phyloP scores from a whole-genome alignment of 2,113 vertebrate genomes.

The Tamias sibiricus region DNA sequence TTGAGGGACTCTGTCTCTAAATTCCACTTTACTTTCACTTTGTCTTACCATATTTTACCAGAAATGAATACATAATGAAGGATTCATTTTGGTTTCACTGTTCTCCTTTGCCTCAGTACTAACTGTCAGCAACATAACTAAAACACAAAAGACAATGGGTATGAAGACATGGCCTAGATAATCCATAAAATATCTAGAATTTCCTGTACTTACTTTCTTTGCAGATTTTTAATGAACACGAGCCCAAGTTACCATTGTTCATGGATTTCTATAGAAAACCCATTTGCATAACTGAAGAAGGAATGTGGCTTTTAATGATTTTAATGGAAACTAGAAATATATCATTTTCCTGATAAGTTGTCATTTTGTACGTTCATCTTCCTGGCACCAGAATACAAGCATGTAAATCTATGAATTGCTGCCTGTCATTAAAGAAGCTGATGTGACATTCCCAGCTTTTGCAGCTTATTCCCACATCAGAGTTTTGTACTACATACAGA shows the following conservation, averaged over 20 bases:
- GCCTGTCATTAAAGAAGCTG: slow-evolving; percentile 68
- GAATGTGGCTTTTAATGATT: slow-evolving; percentile 73
- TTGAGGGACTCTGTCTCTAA: neutral
- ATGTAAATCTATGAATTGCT: slow-evolving; percentile 69
- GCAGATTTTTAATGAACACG: slow-evolving; percentile 12
- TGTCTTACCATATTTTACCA: neutral
- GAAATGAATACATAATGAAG: neutral
- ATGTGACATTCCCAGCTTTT: slow-evolving; percentile 68
- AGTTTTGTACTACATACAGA: slow-evolving; percentile 66
- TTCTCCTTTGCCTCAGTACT: neutral
- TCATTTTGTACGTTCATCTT: slow-evolving; percentile 73
- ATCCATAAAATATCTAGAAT: neutral
- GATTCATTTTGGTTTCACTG: neutral
- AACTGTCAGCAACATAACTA: neutral
- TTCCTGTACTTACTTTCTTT: slow-evolving; percentile 10
- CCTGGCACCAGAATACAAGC: slow-evolving; percentile 61
- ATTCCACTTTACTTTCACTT: neutral
- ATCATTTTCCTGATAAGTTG: slow-evolving; percentile 75
- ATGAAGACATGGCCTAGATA: neutral
- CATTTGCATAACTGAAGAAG: slow-evolving; percentile 76
- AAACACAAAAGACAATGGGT: neutral
- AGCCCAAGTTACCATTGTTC: slow-evolving; percentile 1
- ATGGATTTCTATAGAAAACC: slow-evolving; percentile 65
- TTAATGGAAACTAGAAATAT: slow-evolving; percentile 74
- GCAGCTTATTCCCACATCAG: slow-evolving; percentile 48